These are phyloP conservation scores for Spheniscus mendiculus DNA, from an alignment of 2,113 vertebrate genomes.

Conservation along the genomic window DNA sequence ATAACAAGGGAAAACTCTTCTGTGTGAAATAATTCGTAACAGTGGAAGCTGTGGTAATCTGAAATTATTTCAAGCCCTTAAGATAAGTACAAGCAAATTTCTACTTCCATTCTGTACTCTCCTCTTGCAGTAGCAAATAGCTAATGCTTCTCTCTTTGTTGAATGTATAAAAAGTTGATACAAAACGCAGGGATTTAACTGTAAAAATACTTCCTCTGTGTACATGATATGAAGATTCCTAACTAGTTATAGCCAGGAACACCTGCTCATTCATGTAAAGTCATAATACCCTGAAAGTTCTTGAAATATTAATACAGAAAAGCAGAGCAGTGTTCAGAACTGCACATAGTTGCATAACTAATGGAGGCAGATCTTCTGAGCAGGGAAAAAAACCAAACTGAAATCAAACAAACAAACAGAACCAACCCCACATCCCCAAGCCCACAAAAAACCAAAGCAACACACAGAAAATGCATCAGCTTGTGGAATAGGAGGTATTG, in stretches of 20 bases:
- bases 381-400: not conserved
- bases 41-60: not conserved
- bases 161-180: not conserved
- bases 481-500: not conserved
- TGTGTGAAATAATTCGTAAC: not conserved
- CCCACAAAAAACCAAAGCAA: not conserved
- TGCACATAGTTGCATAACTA: not conserved
- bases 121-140: not conserved
- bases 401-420: not conserved
- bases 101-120: not conserved
- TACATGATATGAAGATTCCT: not conserved
- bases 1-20: not conserved
- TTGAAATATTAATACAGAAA: not conserved
- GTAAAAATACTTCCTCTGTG: not conserved
- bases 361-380: not conserved
- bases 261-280: not conserved
- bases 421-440: rapidly evolving
- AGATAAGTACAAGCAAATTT: not conserved
- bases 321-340: not conserved
- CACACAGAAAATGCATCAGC: not conserved
- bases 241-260: not conserved
- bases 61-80: not conserved
- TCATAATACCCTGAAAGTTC: not conserved
- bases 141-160: not conserved
- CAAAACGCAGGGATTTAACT: not conserved